Evolutionary conservation across 2,888 invertebrate genomes (phyloP), one percentile per base, ranked within the genome.

Genomic region (Abrostola tripartita): DNA sequence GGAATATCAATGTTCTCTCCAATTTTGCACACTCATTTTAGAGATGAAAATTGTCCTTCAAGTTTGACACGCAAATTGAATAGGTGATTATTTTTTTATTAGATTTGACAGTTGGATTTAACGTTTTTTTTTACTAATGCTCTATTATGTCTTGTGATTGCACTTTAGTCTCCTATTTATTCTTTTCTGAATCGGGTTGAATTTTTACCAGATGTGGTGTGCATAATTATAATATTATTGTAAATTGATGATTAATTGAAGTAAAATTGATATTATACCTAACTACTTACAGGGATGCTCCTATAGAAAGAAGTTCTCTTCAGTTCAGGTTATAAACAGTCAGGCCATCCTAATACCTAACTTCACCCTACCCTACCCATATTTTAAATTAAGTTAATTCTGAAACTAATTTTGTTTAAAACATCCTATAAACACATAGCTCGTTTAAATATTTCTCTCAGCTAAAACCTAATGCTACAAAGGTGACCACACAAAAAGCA

Each of bases 11-110:
- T 84, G 81, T 78, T 72, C 75, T 55, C 62, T 51, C 53, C 44
- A 69, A 79, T 75, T 85, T 85, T 84, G 82, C 82, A 78, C 74
- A 78, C 79, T 67, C 81, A 79, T 84, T 86, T 85, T 85, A 80
- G 79, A 77, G 73, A 79, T 67, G 61, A 44, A 75, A 75, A 76
- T 66, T 72, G 73, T 74, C 70, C 69, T 70, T 67, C 54, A 54
- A 74, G 65, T 72, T 79, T 70, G 58, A 56, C 24, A 59, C 61
- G 56, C 50, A 65, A 74, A 77, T 76, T 66, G 64, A 78, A 78
- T 71, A 52, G 52, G 65, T 65, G 65, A 65, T 65, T 54, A 58
- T 62, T 66, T 70, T 70, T 61, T 49, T 44, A 8, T 44, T n/a
- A 44, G 6, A 41, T 64, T 56, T 51, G 35, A 8, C 11, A 7